Evolutionary conservation across 2,797 vertebrate genomes (phyloP).

Genomic region (Uromys caudimaculatus): DNA sequence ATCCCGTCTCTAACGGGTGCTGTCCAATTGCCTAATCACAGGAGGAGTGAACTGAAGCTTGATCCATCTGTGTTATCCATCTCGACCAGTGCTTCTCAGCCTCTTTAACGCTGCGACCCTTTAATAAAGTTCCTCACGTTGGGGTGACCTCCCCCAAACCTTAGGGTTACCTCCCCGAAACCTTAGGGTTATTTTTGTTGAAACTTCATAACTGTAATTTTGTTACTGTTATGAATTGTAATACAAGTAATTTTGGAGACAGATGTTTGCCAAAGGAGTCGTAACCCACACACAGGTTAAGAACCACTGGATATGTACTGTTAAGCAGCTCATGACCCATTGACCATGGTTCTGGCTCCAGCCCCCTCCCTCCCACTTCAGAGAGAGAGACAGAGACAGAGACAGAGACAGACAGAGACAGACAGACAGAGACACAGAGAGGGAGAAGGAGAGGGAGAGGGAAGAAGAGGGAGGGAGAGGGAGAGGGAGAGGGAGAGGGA

Average conservation of each 20-base stretch:
- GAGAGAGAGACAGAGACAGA: neutral
- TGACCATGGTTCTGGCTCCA: neutral
- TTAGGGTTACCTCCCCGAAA: neutral
- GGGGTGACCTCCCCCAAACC: neutral
- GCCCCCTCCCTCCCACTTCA: neutral
- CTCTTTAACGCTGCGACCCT: neutral
- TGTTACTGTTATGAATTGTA: neutral
- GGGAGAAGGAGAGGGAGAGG: neutral
- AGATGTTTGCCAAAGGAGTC: neutral
- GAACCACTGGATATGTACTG: too few species aligned
- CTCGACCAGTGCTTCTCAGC: neutral
- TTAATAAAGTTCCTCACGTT: too few species aligned
- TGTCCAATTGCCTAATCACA: neutral
- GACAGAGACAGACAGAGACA: neutral
- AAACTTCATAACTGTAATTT: neutral
- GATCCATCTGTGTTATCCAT: neutral
- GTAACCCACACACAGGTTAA: neutral
- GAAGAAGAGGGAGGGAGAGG: neutral
- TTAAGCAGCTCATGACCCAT: neutral
- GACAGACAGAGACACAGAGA: neutral
- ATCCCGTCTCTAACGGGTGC: neutral
- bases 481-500: neutral
- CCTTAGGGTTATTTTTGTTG: neutral
- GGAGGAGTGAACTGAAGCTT: neutral
- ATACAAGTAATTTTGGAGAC: neutral